Evolutionary conservation across 2,888 invertebrate genomes (phyloP).

Genomic region (Torymus tubicola): DNA sequence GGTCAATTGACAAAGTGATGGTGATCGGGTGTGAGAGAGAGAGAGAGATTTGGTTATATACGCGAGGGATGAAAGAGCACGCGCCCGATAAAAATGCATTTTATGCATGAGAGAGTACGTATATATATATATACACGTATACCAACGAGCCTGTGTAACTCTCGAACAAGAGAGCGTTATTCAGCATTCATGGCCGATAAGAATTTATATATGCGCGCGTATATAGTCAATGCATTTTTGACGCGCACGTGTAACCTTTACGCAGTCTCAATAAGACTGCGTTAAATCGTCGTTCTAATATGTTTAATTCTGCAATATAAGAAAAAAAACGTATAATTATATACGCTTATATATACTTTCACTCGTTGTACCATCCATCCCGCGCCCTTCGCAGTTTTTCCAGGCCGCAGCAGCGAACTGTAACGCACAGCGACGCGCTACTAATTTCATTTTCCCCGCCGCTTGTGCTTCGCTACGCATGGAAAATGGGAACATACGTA

Average conservation of each 20-base stretch:
- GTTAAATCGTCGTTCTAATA: no score
- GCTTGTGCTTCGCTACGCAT: background rate
- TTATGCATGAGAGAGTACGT: conserved; percentile 21
- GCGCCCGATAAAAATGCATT: conserved; percentile 14
- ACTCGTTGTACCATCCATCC: no score
- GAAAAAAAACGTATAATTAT: no score
- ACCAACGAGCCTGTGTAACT: background rate
- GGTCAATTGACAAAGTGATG: no score
- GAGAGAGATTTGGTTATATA: no score
- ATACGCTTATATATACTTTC: no score
- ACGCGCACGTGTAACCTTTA: no score
- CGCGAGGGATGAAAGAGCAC: no score
- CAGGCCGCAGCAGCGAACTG: background rate
- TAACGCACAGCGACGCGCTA: background rate
- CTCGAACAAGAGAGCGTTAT: background rate
- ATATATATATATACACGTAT: background rate
- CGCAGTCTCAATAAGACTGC: no score
- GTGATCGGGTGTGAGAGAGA: no score
- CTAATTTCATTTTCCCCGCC: conserved; percentile 15
- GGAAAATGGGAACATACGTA: background rate
- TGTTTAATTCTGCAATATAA: no score
- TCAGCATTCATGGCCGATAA: no score
- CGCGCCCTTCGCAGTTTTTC: background rate
- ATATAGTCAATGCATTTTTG: background rate
- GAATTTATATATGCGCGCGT: background rate